A percentile compares a stretch with the other conserved stretches of the same genome.
Conservation (phyloP, 2,797 vertebrate species). For the Malacoraja senta region DNA sequence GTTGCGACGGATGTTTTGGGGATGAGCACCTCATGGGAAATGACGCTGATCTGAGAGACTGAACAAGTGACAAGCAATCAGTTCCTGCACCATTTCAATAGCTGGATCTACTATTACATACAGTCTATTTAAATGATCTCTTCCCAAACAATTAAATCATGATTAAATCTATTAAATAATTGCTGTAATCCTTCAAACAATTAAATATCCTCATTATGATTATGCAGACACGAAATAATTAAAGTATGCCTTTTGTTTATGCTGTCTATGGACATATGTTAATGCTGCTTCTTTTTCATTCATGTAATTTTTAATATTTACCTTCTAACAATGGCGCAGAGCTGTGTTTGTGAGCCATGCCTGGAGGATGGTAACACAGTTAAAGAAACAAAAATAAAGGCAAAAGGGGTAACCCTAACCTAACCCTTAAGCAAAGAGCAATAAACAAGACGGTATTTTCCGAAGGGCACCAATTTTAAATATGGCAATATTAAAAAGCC, state of each 20-base stretch:
- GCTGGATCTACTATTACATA: neutral
- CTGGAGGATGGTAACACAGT: neutral
- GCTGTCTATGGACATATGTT: neutral
- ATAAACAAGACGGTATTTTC: neutral
- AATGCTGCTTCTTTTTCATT: slow-evolving; percentile 4
- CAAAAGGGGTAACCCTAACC: no score
- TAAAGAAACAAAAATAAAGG: neutral
- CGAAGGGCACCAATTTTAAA: neutral
- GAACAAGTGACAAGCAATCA: neutral
- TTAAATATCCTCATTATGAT: neutral
- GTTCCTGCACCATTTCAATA: neutral
- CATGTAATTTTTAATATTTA: neutral
- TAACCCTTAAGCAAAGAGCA: neutral
- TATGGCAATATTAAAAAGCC: no score
- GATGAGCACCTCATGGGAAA: neutral
- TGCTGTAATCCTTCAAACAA: neutral
- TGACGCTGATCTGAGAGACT: neutral
- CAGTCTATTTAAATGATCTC: neutral
- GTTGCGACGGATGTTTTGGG: neutral
- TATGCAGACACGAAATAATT: neutral
- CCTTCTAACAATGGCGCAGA: neutral
- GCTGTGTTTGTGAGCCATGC: neutral
- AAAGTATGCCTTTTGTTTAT: neutral
- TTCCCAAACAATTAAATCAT: slow-evolving; percentile 22
- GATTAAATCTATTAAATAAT: neutral